phyloP scores from a whole-genome alignment of 1,140 invertebrate genomes.

The Mamestra configurata region DNA sequence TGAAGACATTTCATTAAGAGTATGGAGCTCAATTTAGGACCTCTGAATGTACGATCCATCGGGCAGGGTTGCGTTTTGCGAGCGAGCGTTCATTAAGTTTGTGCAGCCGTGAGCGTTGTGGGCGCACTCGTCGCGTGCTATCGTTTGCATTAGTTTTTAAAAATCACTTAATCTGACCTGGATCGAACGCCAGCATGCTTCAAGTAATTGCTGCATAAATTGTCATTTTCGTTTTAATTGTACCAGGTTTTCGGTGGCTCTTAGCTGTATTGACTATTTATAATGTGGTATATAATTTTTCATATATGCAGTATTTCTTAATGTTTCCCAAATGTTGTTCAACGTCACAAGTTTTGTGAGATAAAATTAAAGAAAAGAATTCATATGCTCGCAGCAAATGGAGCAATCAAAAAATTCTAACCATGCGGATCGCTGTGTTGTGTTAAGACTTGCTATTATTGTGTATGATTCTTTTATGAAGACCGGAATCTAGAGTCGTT shows the following conservation, averaged over 20 bases:
- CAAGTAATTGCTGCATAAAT: slow-evolving; percentile 86
- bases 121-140: slow-evolving; percentile 72
- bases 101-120: slow-evolving; percentile 63
- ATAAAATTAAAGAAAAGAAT: neutral
- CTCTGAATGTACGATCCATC: slow-evolving; percentile 51
- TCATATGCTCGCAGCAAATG: slow-evolving; percentile 6
- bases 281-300: neutral
- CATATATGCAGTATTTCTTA: neutral
- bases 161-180: slow-evolving; percentile 86
- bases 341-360: neutral
- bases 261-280: neutral
- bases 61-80: slow-evolving; percentile 54
- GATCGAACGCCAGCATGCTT: slow-evolving; percentile 80
- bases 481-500: slow-evolving; percentile 58
- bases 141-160: slow-evolving; percentile 84
- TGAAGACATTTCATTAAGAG: slow-evolving; percentile 31
- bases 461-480: neutral
- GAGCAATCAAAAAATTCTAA: neutral
- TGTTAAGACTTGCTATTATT: slow-evolving; percentile 3
- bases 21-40: slow-evolving; percentile 43
- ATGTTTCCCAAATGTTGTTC: neutral
- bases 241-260: slow-evolving; percentile 62
- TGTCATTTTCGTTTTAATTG: slow-evolving; percentile 80
- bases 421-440: neutral
- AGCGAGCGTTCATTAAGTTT: slow-evolving; percentile 76